Conservation (phyloP, 2,888 invertebrate genomes). For the Cheilosia urbana region DNA sequence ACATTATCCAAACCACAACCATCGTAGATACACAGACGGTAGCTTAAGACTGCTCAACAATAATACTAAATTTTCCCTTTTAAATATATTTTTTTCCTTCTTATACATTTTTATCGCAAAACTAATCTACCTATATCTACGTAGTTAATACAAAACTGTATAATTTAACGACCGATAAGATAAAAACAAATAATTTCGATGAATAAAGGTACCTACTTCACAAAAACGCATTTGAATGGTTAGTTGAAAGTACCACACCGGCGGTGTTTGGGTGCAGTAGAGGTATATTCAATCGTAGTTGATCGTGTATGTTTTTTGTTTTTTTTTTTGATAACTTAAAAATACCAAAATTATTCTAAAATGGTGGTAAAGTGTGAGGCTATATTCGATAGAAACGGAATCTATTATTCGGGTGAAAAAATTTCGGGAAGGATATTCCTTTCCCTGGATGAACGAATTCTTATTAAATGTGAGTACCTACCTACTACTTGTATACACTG, state of each 20-base stretch:
- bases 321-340: not conserved
- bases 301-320: not conserved
- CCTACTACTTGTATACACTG: too few relatives aligned
- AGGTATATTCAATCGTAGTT: not conserved
- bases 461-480: conserved; percentile 56
- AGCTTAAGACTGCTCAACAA: too few relatives aligned
- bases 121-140: conserved; percentile 13
- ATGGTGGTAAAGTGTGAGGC: conserved; percentile 64
- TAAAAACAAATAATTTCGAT: conserved; percentile 50
- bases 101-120: not conserved
- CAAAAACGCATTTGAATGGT: not conserved
- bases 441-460: conserved; percentile 45
- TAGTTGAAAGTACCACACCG: conserved; percentile 20
- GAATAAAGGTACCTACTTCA: not conserved
- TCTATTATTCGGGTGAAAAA: conserved; percentile 55
- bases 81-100: not conserved
- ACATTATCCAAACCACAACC: too few relatives aligned
- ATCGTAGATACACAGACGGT: too few relatives aligned
- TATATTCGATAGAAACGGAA: conserved; percentile 17
- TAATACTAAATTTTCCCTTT: not conserved
- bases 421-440: conserved; percentile 49
- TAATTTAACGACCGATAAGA: conserved; percentile 57
- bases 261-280: not conserved
- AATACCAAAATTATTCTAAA: not conserved
- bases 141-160: conserved; percentile 1